A percentile compares a stretch with the other conserved stretches of the same genome.
phyloP scores from a whole-genome alignment of 2,113 vertebrate species.

The Gadus macrocephalus region DNA sequence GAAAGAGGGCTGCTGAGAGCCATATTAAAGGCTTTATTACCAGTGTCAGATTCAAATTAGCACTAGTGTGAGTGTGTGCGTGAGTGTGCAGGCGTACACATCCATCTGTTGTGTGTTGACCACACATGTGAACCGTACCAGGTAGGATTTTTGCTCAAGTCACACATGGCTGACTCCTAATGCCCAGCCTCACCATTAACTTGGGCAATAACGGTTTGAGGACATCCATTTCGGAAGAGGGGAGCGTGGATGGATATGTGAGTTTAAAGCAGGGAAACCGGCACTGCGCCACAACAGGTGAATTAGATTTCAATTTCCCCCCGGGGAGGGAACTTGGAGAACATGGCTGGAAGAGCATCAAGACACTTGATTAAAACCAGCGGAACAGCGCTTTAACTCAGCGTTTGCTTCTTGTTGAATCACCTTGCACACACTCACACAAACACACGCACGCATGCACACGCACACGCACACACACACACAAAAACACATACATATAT shows the following conservation, averaged over 20 bases:
- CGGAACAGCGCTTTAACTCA: background rate
- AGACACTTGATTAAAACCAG: background rate
- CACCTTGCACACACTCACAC: too few species aligned
- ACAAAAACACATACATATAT: background rate
- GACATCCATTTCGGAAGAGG: background rate
- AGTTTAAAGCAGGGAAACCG: background rate
- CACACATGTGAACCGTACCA: background rate
- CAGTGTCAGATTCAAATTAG: constrained; percentile 56
- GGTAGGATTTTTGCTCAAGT: constrained; percentile 2
- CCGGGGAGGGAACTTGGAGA: background rate
- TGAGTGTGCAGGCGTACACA: background rate
- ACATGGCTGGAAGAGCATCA: background rate
- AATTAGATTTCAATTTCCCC: background rate
- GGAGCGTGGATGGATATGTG: background rate
- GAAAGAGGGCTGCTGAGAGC: constrained; percentile 40
- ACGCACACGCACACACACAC: background rate
- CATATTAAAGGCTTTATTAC: constrained; percentile 59
- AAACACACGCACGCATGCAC: background rate
- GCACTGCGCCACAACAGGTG: background rate
- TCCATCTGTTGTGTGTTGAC: too few species aligned
- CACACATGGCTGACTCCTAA: constrained; percentile 2
- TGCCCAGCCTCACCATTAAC: constrained; percentile 8
- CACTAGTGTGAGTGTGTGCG: constrained; percentile 16
- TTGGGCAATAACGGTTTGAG: constrained; percentile 10
- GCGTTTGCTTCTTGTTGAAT: too few species aligned